phyloP scores from a whole-genome alignment of 2,888 invertebrate species.

The Idaea dimidiata region DNA sequence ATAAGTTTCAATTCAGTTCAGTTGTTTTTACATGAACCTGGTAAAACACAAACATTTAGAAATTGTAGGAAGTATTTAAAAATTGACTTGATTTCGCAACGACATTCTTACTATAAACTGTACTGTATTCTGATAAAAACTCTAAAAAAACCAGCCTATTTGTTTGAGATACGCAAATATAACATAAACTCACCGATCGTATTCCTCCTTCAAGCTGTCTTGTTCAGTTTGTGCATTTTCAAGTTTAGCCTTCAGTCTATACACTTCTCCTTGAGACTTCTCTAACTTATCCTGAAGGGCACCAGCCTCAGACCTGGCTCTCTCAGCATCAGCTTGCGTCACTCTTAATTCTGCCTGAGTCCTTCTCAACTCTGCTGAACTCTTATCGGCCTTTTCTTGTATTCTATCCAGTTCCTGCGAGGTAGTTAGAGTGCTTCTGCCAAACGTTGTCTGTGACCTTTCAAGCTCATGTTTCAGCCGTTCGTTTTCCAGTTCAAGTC shows the following conservation, averaged over 20 bases:
- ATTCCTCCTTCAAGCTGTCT: conserved; percentile 94
- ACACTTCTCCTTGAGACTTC: conserved; percentile 96
- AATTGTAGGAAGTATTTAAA: too few relatives aligned
- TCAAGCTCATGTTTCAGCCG: conserved; percentile 92
- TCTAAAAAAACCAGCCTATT: too few relatives aligned
- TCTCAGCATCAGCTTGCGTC: conserved; percentile 94
- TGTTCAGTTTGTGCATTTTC: conserved; percentile 98
- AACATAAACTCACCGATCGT: conserved; percentile 82
- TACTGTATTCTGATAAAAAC: too few relatives aligned
- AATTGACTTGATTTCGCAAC: too few relatives aligned
- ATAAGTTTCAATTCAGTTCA: neutral
- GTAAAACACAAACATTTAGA: too few relatives aligned
- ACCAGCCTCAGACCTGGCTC: conserved; percentile 90
- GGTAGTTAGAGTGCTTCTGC: conserved; percentile 89
- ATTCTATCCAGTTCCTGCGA: conserved; percentile 91
- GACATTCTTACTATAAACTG: too few relatives aligned
- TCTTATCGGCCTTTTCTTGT: conserved; percentile 93
- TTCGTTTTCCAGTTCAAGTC: conserved; percentile 94
- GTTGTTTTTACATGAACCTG: too few relatives aligned
- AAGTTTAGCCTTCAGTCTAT: conserved; percentile 94
- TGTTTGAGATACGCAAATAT: neutral
- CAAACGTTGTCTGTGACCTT: conserved; percentile 90
- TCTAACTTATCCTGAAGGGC: conserved; percentile 95
- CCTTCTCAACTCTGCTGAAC: conserved; percentile 89
- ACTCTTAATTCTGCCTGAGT: conserved; percentile 95